Base-by-base conservation (phyloP, 1,140 invertebrate species). In the Papilio xuthus region DNA sequence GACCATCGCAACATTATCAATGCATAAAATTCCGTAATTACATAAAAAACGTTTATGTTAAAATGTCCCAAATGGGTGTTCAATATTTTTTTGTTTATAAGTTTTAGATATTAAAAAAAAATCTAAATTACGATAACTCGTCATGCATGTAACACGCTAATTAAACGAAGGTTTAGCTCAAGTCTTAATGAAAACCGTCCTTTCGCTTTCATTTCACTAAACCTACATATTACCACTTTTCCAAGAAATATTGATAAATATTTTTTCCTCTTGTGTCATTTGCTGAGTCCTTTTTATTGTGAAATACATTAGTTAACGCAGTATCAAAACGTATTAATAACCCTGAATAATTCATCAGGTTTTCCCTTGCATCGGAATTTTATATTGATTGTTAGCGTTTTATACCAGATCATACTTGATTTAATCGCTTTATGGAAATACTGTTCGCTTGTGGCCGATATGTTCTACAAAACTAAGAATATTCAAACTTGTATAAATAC, bases 1-100 rank as follows among this genome's bases (percentile, higher is more conserved):
- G 71, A 72, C 71, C 71, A 32, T 67, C 26, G 60, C 60, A 67
- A 67, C 26, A 67, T 67, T 67, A 15, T 67, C 13, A 28, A 67
- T 28, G 13, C 8, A 67, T 28, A 28, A 28, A 15, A 67, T 67
- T 28, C 3, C 13, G 26, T 67, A 67, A 67, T 28, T 32, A 67
- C 26, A 23, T 9, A 7, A 23, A 6, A 23, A 56, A 23, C 32
- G 32, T 67, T 67, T 67, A 15, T 7, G 15, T 67, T 28, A 6
- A 67, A 28, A 20, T 26, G 23, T 60, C 23, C 10, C 9, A 9
- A 60, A 26, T 60, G 15, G 13, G 4, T 47, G 15, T 18, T 47
- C 6, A 47, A 8, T 53, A 53, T 53, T 18, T 53, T 53, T 53
- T 15, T 53, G 18, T 18, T 15, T 26, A 28, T 10, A 26, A 12